A percentile compares a stretch with the other conserved stretches of the same genome.
phyloP scores from a whole-genome alignment of 2,797 vertebrate genomes.

The Tachyglossus aculeatus region DNA sequence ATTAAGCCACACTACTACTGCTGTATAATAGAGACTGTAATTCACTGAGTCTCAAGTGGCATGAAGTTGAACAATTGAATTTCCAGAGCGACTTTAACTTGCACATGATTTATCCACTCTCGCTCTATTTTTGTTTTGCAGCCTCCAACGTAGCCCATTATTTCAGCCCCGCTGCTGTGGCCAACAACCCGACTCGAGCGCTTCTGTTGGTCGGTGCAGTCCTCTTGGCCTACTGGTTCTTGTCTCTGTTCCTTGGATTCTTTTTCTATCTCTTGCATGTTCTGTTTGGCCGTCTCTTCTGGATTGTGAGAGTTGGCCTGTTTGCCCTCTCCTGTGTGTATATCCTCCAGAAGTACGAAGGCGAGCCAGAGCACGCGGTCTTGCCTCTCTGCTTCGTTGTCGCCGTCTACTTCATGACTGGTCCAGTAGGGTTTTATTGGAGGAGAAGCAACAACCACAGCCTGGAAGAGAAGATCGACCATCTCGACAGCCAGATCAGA shows the following conservation, averaged over 20 bases:
- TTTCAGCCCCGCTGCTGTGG: conserved; percentile 87
- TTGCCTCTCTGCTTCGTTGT: conserved; percentile 93
- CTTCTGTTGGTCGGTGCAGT: conserved; percentile 87
- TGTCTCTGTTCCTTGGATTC: conserved; percentile 91
- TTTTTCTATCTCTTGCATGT: conserved; percentile 89
- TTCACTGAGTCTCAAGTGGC: too few relatives aligned
- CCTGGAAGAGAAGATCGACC: conserved; percentile 95
- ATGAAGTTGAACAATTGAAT: too few relatives aligned
- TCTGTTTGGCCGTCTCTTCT: conserved; percentile 93
- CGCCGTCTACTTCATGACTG: conserved; percentile 95
- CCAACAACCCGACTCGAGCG: conserved; percentile 86
- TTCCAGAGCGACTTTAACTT: too few relatives aligned
- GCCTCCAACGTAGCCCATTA: conserved; percentile 89
- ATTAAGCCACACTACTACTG: too few relatives aligned
- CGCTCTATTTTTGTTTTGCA: conserved; percentile 59
- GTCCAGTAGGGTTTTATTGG: conserved; percentile 92
- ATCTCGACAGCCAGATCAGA: conserved; percentile 92
- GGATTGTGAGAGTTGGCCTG: conserved; percentile 85
- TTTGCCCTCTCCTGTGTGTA: conserved; percentile 95
- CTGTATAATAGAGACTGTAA: too few relatives aligned
- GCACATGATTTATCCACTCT: fast-evolving
- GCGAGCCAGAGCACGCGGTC: conserved; percentile 88
- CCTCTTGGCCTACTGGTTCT: conserved; percentile 91
- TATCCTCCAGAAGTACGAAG: conserved; percentile 95
- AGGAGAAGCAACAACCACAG: conserved; percentile 73